Percentiles rank a stretch among this genome's conserved stretches.
Conservation (phyloP, 2,113 vertebrate genomes). For the Scortum barcoo region DNA sequence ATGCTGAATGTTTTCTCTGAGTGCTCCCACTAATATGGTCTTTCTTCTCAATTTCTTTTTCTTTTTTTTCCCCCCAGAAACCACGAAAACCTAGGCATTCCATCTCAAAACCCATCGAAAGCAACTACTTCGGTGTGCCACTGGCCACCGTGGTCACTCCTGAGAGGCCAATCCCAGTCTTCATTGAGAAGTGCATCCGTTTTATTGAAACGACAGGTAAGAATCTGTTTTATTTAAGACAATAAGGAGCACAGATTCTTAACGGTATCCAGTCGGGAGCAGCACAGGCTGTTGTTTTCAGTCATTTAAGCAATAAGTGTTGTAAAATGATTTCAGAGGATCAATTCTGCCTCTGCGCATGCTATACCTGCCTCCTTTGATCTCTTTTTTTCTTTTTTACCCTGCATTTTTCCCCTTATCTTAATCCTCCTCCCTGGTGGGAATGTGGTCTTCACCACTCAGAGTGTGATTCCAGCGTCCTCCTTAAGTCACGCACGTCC, state of each 20-base stretch:
- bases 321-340: conserved; percentile 19
- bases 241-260: not conserved
- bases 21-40: conserved; percentile 18
- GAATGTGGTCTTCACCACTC: conserved; percentile 20
- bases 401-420: conserved; percentile 26
- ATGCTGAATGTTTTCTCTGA: not conserved
- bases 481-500: conserved; percentile 17
- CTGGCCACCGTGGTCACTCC: conserved; percentile 87
- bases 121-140: conserved; percentile 94
- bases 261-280: not conserved
- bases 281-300: not conserved
- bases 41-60: conserved; percentile 31
- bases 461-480: conserved; percentile 1
- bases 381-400: not conserved
- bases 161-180: conserved; percentile 92
- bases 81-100: conserved; percentile 92
- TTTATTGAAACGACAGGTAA: conserved; percentile 95
- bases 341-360: not conserved
- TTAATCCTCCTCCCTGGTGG: conserved; percentile 30
- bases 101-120: conserved; percentile 93
- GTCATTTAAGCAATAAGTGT: conserved; percentile 4
- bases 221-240: conserved; percentile 19
- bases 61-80: conserved; percentile 84
- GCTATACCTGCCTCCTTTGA: conserved; percentile 33
- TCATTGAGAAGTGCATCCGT: conserved; percentile 95